Conservation (phyloP, 2,888 invertebrate genomes). For the Nomada fucata region DNA sequence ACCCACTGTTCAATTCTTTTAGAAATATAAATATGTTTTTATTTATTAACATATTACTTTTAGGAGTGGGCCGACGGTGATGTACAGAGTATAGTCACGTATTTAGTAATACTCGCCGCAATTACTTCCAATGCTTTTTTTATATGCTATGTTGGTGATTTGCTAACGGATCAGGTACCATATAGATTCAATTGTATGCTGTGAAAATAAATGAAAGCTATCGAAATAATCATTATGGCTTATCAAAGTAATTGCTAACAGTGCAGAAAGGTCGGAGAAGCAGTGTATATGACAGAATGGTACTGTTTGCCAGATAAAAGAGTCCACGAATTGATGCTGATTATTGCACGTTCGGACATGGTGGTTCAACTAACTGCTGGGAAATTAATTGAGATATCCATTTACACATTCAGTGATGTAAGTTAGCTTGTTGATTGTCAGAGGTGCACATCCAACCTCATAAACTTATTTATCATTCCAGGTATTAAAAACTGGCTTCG, state of each 20-base stretch:
- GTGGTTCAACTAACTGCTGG: conserved; percentile 73
- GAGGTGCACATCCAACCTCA: no score
- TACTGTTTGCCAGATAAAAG: conserved; percentile 61
- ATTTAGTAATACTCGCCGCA: conserved; percentile 46
- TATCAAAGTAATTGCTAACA: conserved; percentile 28
- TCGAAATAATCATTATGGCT: not conserved
- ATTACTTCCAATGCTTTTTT: conserved; percentile 65
- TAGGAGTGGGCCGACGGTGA: conserved; percentile 58
- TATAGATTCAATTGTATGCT: not conserved
- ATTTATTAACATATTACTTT: conserved; percentile 2
- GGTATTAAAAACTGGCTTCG: conserved; percentile 15
- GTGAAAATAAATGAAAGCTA: not conserved
- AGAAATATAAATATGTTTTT: no score
- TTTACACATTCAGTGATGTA: conserved; percentile 68
- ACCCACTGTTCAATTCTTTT: no score
- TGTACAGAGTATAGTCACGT: conserved; percentile 33
- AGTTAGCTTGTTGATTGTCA: conserved; percentile 7
- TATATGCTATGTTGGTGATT: conserved; percentile 69
- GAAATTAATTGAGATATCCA: conserved; percentile 73
- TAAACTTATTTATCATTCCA: not conserved
- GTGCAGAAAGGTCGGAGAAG: conserved; percentile 66
- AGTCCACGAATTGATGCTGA: conserved; percentile 46
- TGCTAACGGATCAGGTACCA: conserved; percentile 64
- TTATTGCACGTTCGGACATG: conserved; percentile 61
- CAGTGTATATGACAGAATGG: conserved; percentile 71